Percentiles rank a stretch among this genome's conserved stretches.
Evolutionary conservation across 2,888 invertebrate genomes (phyloP).

Genomic region (Tridacna gigas): DNA sequence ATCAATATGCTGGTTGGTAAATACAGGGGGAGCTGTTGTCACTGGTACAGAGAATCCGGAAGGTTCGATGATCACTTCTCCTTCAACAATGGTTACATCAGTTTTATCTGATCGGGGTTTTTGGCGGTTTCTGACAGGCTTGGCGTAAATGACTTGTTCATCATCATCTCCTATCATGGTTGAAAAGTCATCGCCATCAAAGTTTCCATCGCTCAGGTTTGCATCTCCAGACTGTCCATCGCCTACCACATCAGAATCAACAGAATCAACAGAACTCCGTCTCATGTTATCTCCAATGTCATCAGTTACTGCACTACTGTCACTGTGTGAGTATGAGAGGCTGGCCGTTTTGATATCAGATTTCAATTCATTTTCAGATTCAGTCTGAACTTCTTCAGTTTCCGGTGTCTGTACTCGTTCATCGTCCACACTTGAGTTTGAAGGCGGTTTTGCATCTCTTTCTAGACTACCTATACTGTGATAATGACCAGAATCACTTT

Average conservation of each 20-base stretch:
- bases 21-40: background rate
- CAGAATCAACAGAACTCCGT: background rate
- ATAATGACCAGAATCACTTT: constrained; percentile 26
- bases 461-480: constrained; percentile 32
- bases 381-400: background rate
- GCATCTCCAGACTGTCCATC: background rate
- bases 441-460: constrained; percentile 14
- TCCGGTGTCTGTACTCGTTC: no score
- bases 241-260: background rate
- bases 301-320: background rate
- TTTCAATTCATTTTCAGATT: background rate
- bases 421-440: background rate
- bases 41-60: constrained; percentile 21
- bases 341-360: background rate
- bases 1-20: background rate
- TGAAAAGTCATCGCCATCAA: background rate
- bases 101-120: background rate
- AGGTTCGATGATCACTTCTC: constrained; percentile 32
- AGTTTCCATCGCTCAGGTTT: background rate
- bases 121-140: background rate
- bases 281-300: background rate
- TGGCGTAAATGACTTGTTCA: background rate
- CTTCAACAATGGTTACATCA: constrained; percentile 16
- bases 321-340: background rate
- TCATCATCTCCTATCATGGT: background rate